These are phyloP conservation scores for Lysandra bellargus DNA, from an alignment of 2,888 invertebrate genomes.

Conservation along the genomic window DNA sequence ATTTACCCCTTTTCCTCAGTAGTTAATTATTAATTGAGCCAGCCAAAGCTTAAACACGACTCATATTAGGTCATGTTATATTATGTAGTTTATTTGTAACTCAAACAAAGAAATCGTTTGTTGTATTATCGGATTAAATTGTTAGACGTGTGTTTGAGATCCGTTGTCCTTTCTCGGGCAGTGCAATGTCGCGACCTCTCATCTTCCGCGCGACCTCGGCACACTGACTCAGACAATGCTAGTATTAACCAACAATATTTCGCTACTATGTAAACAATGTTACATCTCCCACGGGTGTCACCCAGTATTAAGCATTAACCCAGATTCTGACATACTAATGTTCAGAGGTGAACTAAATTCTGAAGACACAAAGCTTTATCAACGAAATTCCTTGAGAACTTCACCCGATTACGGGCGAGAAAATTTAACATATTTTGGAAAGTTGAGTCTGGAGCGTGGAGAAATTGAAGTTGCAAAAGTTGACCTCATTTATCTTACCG, in stretches of 20 bases:
- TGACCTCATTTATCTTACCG: background rate
- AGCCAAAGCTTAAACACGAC: no score
- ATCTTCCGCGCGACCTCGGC: background rate
- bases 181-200: conserved; percentile 12
- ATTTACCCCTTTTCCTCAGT: no score
- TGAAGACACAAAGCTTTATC: conserved; percentile 6
- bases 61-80: no score
- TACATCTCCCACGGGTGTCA: background rate
- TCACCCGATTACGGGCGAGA: background rate
- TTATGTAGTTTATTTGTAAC: background rate
- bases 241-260: background rate
- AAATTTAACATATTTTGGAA: background rate
- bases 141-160: background rate
- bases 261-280: background rate
- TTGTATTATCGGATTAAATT: background rate
- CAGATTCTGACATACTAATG: background rate
- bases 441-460: background rate
- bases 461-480: background rate
- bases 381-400: background rate
- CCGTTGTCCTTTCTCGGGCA: conserved; percentile 8
- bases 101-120: background rate
- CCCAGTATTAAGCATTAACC: background rate
- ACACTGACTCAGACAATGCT: conserved; percentile 13
- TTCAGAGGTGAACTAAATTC: background rate
- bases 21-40: no score